These are phyloP conservation scores for Plebejus anna DNA, from an alignment of 2,888 invertebrate genomes.

Conservation along the genomic window DNA sequence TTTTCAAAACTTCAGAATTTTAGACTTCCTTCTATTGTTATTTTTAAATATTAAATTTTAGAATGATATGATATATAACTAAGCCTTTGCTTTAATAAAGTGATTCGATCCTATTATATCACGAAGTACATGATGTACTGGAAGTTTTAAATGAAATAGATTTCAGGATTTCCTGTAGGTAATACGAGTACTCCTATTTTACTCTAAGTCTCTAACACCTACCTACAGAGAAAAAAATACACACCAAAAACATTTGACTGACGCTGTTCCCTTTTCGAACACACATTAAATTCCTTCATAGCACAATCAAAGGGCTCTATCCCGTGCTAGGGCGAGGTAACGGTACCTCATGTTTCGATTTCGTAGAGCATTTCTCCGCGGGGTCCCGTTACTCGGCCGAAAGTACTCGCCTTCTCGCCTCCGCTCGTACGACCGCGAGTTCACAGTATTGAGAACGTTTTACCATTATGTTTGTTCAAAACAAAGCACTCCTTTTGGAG, in stretches of 20 bases:
- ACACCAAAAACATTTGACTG: background rate
- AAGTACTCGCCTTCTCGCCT: conserved; percentile 67
- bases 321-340: conserved; percentile 68
- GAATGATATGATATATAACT: background rate
- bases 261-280: background rate
- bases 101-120: background rate
- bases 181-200: background rate
- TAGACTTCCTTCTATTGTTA: too few species aligned
- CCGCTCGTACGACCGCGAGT: conserved; percentile 62
- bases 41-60: background rate
- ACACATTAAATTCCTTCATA: background rate
- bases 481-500: conserved; percentile 62
- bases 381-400: conserved; percentile 76
- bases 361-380: conserved; percentile 79
- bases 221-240: background rate
- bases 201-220: background rate
- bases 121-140: background rate
- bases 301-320: conserved; percentile 41
- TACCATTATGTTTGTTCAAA: conserved; percentile 58
- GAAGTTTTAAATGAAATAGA: too few species aligned
- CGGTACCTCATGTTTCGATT: conserved; percentile 79
- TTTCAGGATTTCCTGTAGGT: too few species aligned
- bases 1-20: background rate
- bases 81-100: background rate
- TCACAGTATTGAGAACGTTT: conserved; percentile 69